Base-by-base conservation (phyloP, 2,113 vertebrate genomes). In the Chaetorhynchus papuensis region DNA sequence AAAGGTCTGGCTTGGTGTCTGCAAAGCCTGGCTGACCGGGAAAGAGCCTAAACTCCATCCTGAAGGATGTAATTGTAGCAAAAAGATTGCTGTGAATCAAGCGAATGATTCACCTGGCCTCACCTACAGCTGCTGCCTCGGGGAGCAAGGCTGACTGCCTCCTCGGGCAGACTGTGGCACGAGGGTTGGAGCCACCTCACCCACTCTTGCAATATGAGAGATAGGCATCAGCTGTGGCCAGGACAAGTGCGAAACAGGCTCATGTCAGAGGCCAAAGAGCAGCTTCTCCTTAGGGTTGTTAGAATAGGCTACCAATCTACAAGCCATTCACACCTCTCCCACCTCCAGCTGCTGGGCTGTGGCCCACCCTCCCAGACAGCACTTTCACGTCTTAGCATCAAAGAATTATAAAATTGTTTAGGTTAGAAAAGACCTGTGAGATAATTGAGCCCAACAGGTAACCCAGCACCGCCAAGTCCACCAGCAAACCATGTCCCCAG, bases 31-130 rank as follows among this genome's bases (percentile, higher is more conserved):
- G 33, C 35, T 87, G 61, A 44, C 52, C 53, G 53, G 24, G 15
- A 7, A 41, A 87, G 22, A 82, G 31, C 33, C 11, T 5, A n/a
- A 90, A 31, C 20, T 20, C 27, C 15, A 21, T 41, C 24, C 57
- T 65, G 78, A 68, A 56, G 20, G 20, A 21, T 5, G 2, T 49
- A 52, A 56, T 23, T 0, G 0, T 15, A 37, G 22, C 23, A 41
- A 80, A 61, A 33, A 69, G 10, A 16, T 41, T 0, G 0, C 30
- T 3, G 1, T 54, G 78, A 52, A 49, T 39, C 1, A 1, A 44
- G 31, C 1, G 3, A 27, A 14, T 60, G 60, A 85, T 56, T 89
- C 49, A 75, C 33, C 59, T 35, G 42, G 35, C 47, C 83, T 81
- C 60, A 39, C 47, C 42, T 31, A 30, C 2, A 1, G n/a, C 1